Base-by-base conservation (phyloP, 2,113 vertebrate genomes). In the Struthidea cinerea region DNA sequence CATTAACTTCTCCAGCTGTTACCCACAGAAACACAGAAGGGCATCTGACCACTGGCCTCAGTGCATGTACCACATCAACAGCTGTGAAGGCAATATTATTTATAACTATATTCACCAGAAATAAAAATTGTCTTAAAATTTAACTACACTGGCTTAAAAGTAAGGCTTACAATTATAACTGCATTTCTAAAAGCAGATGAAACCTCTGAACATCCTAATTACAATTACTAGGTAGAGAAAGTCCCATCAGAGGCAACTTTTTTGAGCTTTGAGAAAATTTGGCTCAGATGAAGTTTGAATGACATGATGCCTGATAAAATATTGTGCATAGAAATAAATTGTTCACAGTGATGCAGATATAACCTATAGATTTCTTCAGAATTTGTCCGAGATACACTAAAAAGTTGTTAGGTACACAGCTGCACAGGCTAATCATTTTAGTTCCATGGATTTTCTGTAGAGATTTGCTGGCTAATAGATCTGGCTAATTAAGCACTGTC, bases 21-120 rank as follows among this genome's bases (percentile, higher is more conserved):
- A 74, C 84, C 90, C 69, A 63, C 96, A 85, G 95, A 93, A 94
- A 96, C 82, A 80, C 59, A 76, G 26, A 32, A n/a, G n/a, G n/a
- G n/a, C n/a, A n/a, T n/a, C n/a, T 94, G 78, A 89, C 74, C 52
- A 57, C 42, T 47, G 32, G 11, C 87, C 60, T 80, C 81, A 47
- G 74, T 12, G 42, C 70, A 78, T 71, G 44, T 75, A 63, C 84
- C 60, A 87, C 76, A 95, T 76, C 77, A 97, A 93, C 89, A 81
- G 74, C 44, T 94, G 70, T 90, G 86, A 52, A 95, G 71, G 84
- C 13, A 82, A 8, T 27, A 37, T 32, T 49, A 75, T 39, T 71
- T 80, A 76, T 69, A 85, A 37, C 16, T 77, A 65, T 44, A 70
- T 26, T 65, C 37, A 59, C 12, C 41, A 49, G 10, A 94, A 91